Evolutionary conservation across 2,888 invertebrate genomes (phyloP).

Genomic region (Megamerina dolium): DNA sequence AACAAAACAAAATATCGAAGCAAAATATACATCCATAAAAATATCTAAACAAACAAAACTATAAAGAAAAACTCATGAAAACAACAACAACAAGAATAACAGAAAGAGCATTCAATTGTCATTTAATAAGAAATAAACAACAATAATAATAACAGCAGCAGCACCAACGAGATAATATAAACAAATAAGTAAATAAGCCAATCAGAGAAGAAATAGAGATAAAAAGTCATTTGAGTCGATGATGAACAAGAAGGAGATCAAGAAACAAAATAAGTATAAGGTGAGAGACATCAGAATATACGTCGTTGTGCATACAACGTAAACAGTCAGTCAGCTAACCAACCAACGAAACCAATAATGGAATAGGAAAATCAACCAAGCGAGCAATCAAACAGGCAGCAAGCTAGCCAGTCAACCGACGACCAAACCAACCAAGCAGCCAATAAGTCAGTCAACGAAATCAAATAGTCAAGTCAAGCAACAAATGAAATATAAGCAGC

Average conservation of each 20-base stretch:
- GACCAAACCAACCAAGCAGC: neutral
- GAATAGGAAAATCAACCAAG: neutral
- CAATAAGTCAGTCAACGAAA: neutral
- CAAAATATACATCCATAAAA: no score
- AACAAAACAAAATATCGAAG: neutral
- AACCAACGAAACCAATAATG: no score
- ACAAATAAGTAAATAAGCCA: neutral
- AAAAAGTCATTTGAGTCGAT: neutral
- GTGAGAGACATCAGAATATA: no score
- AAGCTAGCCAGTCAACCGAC: constrained; percentile 1
- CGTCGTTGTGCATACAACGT: no score
- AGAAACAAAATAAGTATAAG: no score
- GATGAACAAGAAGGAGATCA: no score
- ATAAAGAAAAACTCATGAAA: neutral
- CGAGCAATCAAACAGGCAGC: neutral
- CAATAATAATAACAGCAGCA: neutral
- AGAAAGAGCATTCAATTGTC: neutral
- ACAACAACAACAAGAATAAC: neutral
- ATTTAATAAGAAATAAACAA: constrained; percentile 3
- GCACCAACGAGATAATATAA: constrained; percentile 2
- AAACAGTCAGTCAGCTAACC: no score
- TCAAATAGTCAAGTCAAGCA: constrained; percentile 1
- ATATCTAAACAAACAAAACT: constrained; percentile 2
- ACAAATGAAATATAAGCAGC: neutral
- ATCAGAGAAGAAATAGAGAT: neutral